phyloP scores from a whole-genome alignment of 2,888 invertebrate genomes.

The Xestia rhomboidea region DNA sequence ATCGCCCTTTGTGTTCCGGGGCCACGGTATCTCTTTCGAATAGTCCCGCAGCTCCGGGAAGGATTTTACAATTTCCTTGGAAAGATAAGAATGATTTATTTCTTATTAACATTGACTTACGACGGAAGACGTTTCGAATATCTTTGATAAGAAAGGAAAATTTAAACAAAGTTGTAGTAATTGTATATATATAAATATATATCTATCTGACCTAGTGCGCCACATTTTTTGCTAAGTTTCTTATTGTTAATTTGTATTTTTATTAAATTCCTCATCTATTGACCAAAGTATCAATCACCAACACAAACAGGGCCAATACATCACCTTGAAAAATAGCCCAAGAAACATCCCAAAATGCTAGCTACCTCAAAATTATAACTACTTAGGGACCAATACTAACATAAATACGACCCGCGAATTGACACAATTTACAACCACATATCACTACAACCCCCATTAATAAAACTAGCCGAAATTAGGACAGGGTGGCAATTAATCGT shows the following conservation, averaged over 20 bases:
- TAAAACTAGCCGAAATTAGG: conserved; percentile 51
- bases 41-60: too few relatives aligned
- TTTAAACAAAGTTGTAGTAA: not conserved
- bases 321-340: not conserved
- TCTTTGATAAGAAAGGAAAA: not conserved
- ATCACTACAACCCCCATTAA: conserved; percentile 33
- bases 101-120: not conserved
- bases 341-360: not conserved
- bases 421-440: conserved; percentile 39
- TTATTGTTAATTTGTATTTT: not conserved
- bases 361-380: not conserved
- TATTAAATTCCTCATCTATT: not conserved
- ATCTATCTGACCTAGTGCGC: too few relatives aligned
- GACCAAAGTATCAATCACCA: not conserved
- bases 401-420: conserved; percentile 7
- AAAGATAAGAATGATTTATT: conserved; percentile 28
- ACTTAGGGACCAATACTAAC: not conserved
- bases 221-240: not conserved
- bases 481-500: conserved; percentile 54
- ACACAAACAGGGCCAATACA: not conserved
- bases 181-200: too few relatives aligned
- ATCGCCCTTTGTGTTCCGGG: too few relatives aligned
- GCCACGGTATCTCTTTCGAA: too few relatives aligned
- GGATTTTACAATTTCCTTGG: conserved; percentile 24
- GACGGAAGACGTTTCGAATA: not conserved